A percentile compares a stretch with the other conserved stretches of the same genome.
Evolutionary conservation across 2,113 vertebrate species (phyloP).

Genomic region (Mesoclemmys tuberculata): DNA sequence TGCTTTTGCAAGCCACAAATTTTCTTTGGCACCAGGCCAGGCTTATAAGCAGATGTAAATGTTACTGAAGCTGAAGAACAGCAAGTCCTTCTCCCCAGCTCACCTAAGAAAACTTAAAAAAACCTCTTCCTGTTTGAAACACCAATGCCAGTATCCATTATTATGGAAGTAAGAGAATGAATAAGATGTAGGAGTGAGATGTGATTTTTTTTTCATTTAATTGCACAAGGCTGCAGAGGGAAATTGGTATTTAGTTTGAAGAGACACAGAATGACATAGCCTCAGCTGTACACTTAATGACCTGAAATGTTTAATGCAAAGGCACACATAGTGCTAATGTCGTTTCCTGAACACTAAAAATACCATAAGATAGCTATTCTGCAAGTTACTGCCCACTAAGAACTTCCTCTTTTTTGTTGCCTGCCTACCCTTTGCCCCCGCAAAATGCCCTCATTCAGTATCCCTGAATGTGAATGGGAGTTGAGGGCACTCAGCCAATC

Average conservation of each 20-base stretch:
- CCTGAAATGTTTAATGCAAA: accelerated
- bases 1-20: constrained; percentile 40
- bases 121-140: neutral
- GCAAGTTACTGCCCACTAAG: neutral
- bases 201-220: neutral
- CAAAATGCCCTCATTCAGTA: neutral
- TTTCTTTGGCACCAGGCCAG: constrained; percentile 48
- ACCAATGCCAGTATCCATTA: neutral
- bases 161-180: neutral
- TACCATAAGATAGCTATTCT: neutral
- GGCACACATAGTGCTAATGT: neutral
- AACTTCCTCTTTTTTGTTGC: neutral
- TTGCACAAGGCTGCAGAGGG: neutral
- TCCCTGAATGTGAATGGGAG: neutral
- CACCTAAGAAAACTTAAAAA: neutral
- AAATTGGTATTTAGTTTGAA: neutral
- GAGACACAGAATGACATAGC: accelerated
- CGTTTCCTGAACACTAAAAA: neutral
- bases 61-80: constrained; percentile 21
- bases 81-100: neutral
- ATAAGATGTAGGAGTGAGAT: neutral
- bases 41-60: constrained; percentile 46
- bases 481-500: neutral
- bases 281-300: neutral
- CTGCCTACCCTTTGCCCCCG: neutral